Evolutionary conservation across 1,140 invertebrate genomes (phyloP), one percentile per base, ranked within the genome.

Genomic region (Ips nitidus): DNA sequence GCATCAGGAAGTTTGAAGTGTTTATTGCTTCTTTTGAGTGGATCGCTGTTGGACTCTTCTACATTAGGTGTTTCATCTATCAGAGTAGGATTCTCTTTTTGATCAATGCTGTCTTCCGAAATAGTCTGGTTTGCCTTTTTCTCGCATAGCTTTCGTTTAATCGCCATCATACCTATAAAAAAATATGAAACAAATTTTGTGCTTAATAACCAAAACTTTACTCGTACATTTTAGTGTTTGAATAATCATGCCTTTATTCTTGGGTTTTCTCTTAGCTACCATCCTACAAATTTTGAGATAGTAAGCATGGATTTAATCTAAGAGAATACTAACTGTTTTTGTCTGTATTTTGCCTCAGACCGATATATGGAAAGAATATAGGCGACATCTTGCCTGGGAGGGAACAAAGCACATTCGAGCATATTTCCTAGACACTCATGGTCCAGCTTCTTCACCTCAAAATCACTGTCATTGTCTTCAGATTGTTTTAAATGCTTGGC

Each of bases 201-300:
- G 8, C 4, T 47, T 7, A 70, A 59, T 42, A 1, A 39, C 45
- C 40, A 2, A 37, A 53, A 39, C 6, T 52, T 40, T 39, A 7
- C 8, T 50, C 39, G 36, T 64, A 71, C 70, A 71, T 63, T 71
- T 71, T 40, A 71, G 52, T 7, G 70, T 71, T 50, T 71, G 70
- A 57, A 62, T 62, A 36, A 71, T 61, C 50, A 71, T 62, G 60
- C 58, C 68, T 58, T 53, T 68, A 63, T 63, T 68, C 37, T 71
- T 71, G 4, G 70, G 70, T 39, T 58, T 71, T 41, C 60, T 63
- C 36, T 41, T 50, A 2, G 65, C 41, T 22, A 57, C 42, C 40
- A 41, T 57, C 41, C 70, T 71, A 52, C 8, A 71, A 64, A 57
- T 22, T 22, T 37, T 40, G 8, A 61, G 50, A 65, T 60, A 59